Percentiles rank a stretch among this genome's conserved stretches.
phyloP scores from a whole-genome alignment of 2,888 invertebrate species.

The Melieria crassipennis region DNA sequence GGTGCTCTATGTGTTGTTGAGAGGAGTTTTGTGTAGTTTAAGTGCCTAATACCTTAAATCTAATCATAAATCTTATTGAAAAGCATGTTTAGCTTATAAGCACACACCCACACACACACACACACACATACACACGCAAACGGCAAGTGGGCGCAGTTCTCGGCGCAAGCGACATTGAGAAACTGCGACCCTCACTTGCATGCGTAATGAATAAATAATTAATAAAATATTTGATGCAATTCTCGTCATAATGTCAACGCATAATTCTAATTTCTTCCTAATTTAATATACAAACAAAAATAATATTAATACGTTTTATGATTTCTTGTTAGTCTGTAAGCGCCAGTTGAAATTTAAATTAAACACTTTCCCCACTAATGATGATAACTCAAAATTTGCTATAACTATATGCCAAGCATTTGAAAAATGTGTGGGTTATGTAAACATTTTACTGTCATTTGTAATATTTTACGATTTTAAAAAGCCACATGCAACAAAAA shows the following conservation, averaged over 20 bases:
- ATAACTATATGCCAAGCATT: no score
- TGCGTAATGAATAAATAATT: neutral
- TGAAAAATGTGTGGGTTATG: no score
- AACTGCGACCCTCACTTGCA: neutral
- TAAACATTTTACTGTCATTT: no score
- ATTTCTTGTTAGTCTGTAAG: constrained; percentile 24
- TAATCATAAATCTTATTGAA: constrained; percentile 23
- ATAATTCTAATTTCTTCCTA: neutral
- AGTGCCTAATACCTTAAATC: constrained; percentile 8
- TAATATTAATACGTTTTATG: constrained; percentile 6
- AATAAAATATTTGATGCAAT: neutral
- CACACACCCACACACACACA: constrained; percentile 7
- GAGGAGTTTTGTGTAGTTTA: constrained; percentile 7
- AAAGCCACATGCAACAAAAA: no score
- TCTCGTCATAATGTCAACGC: neutral
- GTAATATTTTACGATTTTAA: no score
- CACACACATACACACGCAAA: neutral
- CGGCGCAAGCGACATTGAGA: no score
- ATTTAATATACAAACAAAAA: neutral
- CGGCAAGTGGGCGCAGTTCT: no score
- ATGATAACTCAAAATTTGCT: no score
- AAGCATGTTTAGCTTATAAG: constrained; percentile 26
- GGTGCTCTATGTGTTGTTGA: constrained; percentile 22
- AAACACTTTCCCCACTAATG: neutral
- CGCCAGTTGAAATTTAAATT: constrained; percentile 23